These are phyloP conservation scores for Cherax destructor DNA, from an alignment of 1,140 invertebrate species.

Conservation along the genomic window DNA sequence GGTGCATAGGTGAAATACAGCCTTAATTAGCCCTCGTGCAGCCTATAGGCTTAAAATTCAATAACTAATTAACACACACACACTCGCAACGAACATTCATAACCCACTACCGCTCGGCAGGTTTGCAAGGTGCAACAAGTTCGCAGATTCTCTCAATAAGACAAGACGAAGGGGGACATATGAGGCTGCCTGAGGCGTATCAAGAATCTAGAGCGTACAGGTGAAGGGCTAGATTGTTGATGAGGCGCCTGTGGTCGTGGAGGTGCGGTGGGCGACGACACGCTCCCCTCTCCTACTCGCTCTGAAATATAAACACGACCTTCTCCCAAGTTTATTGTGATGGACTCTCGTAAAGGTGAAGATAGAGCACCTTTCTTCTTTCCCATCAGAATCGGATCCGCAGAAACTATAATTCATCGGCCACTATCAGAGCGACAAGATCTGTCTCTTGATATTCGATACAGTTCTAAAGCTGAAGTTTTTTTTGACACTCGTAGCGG, in stretches of 20 bases:
- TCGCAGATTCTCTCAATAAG: neutral
- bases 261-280: neutral
- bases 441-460: neutral
- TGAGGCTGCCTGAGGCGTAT: neutral
- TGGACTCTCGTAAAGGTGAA: slow-evolving; percentile 16
- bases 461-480: neutral
- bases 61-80: no score
- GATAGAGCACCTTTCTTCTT: neutral
- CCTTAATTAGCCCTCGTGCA: no score
- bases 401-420: neutral
- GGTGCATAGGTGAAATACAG: no score
- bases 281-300: neutral
- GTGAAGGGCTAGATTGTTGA: neutral
- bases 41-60: no score
- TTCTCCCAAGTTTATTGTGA: slow-evolving; percentile 10
- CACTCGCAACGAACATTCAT: no score
- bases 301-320: slow-evolving; percentile 8
- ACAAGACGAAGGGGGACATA: neutral
- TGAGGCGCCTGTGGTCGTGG: neutral
- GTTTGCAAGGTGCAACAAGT: neutral
- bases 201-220: neutral
- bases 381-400: neutral
- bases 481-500: no score
- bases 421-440: neutral
- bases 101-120: neutral